Evolutionary conservation across 2,113 vertebrate species (phyloP).

Genomic region (Cyprinodon brontotheroides): DNA sequence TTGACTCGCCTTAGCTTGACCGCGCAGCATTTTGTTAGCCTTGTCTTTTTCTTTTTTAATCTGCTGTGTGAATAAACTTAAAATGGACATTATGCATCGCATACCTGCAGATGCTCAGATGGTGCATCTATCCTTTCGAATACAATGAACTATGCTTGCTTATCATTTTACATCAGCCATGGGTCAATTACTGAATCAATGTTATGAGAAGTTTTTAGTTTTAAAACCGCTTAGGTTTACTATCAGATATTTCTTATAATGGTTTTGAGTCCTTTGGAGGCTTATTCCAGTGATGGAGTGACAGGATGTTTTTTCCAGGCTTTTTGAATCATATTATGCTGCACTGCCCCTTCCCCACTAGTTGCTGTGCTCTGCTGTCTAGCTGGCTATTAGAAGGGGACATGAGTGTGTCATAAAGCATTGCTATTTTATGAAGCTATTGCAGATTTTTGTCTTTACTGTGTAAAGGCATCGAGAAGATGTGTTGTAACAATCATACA

Average conservation of each 20-base stretch:
- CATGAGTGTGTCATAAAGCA: too few species aligned
- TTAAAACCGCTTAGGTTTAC: too few species aligned
- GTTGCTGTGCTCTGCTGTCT: neutral
- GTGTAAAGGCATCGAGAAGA: too few species aligned
- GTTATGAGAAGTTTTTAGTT: neutral
- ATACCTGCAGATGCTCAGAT: neutral
- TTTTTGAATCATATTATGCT: neutral
- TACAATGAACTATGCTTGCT: neutral
- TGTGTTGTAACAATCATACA: neutral
- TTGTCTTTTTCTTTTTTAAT: neutral
- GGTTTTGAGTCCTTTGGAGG: neutral
- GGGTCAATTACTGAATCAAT: neutral
- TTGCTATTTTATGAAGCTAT: too few species aligned
- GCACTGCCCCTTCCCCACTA: neutral
- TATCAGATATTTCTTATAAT: neutral
- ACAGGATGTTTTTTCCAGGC: neutral
- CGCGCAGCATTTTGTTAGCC: too few species aligned
- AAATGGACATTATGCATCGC: neutral
- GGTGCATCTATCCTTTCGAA: neutral
- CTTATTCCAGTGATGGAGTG: neutral
- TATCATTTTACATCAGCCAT: neutral
- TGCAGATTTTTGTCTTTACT: too few species aligned
- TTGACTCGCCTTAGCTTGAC: neutral
- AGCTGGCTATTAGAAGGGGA: too few species aligned
- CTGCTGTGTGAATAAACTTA: neutral